phyloP scores from a whole-genome alignment of 2,797 vertebrate genomes.

The Yasuhikotakia modesta region DNA sequence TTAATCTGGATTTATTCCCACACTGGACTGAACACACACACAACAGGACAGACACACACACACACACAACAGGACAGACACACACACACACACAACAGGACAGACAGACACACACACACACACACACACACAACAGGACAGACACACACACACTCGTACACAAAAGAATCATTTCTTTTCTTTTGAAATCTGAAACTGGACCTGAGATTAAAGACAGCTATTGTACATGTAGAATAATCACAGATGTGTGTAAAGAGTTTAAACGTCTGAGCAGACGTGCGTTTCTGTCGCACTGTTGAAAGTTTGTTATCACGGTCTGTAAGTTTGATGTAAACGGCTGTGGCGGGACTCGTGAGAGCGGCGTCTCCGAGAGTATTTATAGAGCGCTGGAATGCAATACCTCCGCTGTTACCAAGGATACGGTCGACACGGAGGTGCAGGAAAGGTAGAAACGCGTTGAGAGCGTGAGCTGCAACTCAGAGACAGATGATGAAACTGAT shows the following conservation, averaged over 20 bases:
- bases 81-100: constrained; percentile 15
- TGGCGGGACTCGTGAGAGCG: constrained; percentile 51
- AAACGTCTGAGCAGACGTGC: not conserved
- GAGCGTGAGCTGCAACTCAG: constrained; percentile 41
- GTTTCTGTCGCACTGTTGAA: not conserved
- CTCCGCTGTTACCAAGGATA: constrained; percentile 83
- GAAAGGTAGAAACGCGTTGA: constrained; percentile 51
- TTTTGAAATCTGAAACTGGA: constrained; percentile 29
- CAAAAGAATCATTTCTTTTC: constrained; percentile 1
- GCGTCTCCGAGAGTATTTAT: constrained; percentile 80
- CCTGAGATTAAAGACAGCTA: constrained; percentile 1
- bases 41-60: too few relatives aligned
- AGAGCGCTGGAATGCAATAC: constrained; percentile 78
- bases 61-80: too few relatives aligned
- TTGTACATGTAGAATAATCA: constrained; percentile 1
- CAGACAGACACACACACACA: constrained; percentile 25
- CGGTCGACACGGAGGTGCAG: constrained; percentile 74
- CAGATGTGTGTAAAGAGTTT: not conserved
- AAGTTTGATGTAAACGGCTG: constrained; percentile 31
- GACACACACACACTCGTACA: not conserved
- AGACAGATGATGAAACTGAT: constrained; percentile 57
- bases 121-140: not conserved
- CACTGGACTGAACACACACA: not conserved
- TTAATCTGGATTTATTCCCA: constrained; percentile 17
- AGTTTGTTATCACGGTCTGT: not conserved